Evolutionary conservation across 2,888 invertebrate genomes (phyloP).

Genomic region (Exephanes ischioxanthus): DNA sequence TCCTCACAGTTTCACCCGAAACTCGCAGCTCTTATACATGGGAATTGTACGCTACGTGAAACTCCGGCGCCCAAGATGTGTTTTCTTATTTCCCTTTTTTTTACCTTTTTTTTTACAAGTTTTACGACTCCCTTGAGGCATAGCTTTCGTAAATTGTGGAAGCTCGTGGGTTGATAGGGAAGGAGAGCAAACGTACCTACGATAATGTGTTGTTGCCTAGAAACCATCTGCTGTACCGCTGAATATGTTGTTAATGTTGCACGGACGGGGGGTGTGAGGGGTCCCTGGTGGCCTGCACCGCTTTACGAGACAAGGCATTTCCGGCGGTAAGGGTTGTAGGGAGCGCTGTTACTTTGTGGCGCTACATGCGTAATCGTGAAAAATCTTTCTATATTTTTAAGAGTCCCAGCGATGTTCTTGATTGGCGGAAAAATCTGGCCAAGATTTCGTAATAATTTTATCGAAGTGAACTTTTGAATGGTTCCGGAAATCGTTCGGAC

Average conservation of each 20-base stretch:
- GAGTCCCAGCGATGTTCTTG: not conserved
- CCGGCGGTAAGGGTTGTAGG: not conserved
- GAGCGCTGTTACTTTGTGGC: not conserved
- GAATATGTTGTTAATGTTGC: conserved; percentile 34
- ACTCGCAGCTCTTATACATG: conserved; percentile 19
- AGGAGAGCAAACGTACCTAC: conserved; percentile 28
- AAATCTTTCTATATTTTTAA: not conserved
- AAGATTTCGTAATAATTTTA: conserved; percentile 7
- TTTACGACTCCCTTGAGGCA: conserved; percentile 60
- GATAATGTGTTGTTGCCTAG: conserved; percentile 10
- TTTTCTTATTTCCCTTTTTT: conserved; percentile 32
- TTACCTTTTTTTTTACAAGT: conserved; percentile 17
- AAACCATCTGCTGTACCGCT: not conserved
- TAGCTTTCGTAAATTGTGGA: conserved; percentile 68
- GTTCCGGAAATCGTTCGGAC: conserved; percentile 42
- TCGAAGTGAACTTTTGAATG: conserved; percentile 29
- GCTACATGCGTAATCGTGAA: not conserved
- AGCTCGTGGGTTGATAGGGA: conserved; percentile 52
- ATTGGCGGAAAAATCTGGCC: conserved; percentile 2
- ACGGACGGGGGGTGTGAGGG: conserved; percentile 20
- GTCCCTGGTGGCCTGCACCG: conserved; percentile 8
- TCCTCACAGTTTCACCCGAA: conserved; percentile 41
- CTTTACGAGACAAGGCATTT: conserved; percentile 11
- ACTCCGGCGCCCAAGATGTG: conserved; percentile 26
- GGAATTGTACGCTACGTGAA: conserved; percentile 34